Evolutionary conservation across 92 coral and sea anemone species (phyloP).

Genomic region (Pocillopora meandrina): DNA sequence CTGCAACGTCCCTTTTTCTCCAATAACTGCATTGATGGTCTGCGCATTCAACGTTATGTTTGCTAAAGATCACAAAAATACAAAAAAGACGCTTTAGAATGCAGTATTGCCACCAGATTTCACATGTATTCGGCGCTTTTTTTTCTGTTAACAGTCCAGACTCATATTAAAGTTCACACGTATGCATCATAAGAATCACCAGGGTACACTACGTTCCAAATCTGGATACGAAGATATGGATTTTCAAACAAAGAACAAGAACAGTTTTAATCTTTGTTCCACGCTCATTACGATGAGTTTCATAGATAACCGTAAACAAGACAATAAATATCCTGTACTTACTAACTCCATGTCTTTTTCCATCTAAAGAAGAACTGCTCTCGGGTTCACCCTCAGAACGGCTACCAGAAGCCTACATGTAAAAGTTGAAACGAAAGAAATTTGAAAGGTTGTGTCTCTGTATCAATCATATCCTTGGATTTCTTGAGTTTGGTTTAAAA

Average conservation of each 20-base stretch:
- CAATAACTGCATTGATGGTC: not conserved
- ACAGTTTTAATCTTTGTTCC: no score
- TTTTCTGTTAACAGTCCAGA: not conserved
- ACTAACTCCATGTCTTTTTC: not conserved
- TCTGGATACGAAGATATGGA: no score
- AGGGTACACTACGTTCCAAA: no score
- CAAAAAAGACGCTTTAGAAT: not conserved
- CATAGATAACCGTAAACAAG: not conserved
- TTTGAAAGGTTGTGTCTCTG: no score
- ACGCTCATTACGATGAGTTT: not conserved
- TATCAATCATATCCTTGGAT: no score
- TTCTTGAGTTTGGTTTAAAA: no score
- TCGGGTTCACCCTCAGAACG: not conserved
- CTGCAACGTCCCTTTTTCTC: not conserved
- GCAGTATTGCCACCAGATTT: not conserved
- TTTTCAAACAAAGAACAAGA: no score
- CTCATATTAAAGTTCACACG: not conserved
- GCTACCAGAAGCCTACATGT: not conserved
- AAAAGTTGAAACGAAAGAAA: no score
- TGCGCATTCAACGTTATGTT: not conserved
- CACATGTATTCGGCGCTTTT: not conserved
- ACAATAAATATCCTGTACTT: not conserved
- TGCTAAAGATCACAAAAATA: not conserved
- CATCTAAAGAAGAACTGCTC: not conserved
- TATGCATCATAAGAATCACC: not conserved